Base-by-base conservation (phyloP, 2,797 vertebrate species). In the Microctenopoma stevenorrisi region DNA sequence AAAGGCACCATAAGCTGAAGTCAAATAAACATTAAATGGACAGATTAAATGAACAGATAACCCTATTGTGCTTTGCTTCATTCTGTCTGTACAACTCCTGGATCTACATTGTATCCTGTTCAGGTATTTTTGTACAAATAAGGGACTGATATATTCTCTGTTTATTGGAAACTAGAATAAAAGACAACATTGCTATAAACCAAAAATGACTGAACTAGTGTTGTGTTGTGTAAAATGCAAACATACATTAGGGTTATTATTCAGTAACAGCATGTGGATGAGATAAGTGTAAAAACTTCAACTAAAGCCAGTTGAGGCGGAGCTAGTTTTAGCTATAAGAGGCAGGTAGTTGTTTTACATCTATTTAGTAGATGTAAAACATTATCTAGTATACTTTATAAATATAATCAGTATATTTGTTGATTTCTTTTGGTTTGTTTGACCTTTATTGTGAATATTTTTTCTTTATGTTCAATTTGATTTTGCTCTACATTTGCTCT, bases 71-170 rank as follows among this genome's bases (percentile, higher is more conserved):
- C 94, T 96, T 95, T 94, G 93, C 94, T 96, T 95, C 92, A 91
- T 94, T 94, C 87, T 96, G 95, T 95, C 93, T 95, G 92, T 95
- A 93, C 84, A 91, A 94, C 95, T 96, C 93, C 92, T 96, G 94
- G 95, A 95, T 95, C 94, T 74, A 94, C 95, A 95, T 94, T 97
- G 95, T 98, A 96, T 96, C 95, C 95, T 95, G 90, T 98, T 98
- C 96, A 96, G 96, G 96, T 97, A 98, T 98, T 98, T 99, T 98
- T 99, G 96, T 98, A 99, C 95, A 96, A 96, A 96, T 95, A 97
- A 97, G 95, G 95, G 96, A 97, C 95, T 96, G 96, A 95, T 96
- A 93, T 95, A 96, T 96, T 92, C 88, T 98, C 95, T 97, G 95
- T 97, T 97, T 93, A 96, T 96, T 96, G 96, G 95, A 96, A 95